Percentiles rank a stretch among this genome's conserved stretches.
phyloP scores from a whole-genome alignment of 2,113 vertebrate genomes.

The Coturnix japonica region DNA sequence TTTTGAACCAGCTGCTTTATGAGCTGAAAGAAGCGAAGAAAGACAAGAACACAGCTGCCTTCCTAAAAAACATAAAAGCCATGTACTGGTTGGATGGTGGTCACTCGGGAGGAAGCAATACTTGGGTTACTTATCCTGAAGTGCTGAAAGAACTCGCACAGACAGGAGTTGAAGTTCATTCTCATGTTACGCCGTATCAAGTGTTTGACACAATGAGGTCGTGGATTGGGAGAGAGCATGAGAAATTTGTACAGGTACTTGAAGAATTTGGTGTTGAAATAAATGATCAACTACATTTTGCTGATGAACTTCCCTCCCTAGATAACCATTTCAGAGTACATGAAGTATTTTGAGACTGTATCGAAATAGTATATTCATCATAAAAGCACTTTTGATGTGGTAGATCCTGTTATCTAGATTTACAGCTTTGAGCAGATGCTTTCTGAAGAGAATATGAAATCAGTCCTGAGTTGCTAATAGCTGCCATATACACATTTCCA shows the following conservation, averaged over 20 bases:
- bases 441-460: conserved; percentile 18
- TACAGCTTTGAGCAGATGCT: conserved; percentile 20
- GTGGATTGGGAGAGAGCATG: conserved; percentile 95
- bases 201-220: conserved; percentile 93
- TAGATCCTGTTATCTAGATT: conserved; percentile 24
- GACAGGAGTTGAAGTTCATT: conserved; percentile 85
- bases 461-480: conserved; percentile 11
- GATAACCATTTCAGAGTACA: conserved; percentile 97
- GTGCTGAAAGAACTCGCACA: conserved; percentile 85
- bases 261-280: conserved; percentile 85
- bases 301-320: conserved; percentile 87
- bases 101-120: conserved; percentile 93
- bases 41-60: conserved; percentile 82
- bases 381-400: conserved; percentile 44
- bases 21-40: conserved; percentile 87
- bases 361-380: conserved; percentile 13
- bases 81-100: conserved; percentile 98
- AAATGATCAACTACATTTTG: conserved; percentile 89
- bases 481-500: conserved; percentile 15
- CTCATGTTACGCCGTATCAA: conserved; percentile 96
- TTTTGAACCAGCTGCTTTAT: conserved; percentile 94
- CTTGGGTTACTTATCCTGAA: conserved; percentile 91
- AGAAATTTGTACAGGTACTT: conserved; percentile 87
- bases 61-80: conserved; percentile 83
- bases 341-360: conserved; percentile 80